Evolutionary conservation across 2,113 vertebrate genomes (phyloP), one percentile per base, ranked within the genome.

Genomic region (Cricetomys ansorgei): DNA sequence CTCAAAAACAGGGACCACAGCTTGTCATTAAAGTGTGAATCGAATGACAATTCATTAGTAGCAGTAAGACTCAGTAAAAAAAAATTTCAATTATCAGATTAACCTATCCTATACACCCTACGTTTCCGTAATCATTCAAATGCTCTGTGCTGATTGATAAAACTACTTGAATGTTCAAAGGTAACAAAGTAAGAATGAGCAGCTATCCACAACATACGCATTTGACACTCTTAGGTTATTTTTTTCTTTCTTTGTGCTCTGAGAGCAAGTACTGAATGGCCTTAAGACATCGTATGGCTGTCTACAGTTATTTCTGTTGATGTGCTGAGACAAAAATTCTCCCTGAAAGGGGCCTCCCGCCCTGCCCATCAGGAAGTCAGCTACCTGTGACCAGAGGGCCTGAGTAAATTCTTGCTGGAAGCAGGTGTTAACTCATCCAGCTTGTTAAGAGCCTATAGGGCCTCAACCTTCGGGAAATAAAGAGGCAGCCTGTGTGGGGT

Each of bases 401-500:
- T 70, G 27, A 79, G 76, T 86, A 89, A 97, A 96, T 97, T 97
- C 81, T 94, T 94, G 90, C 80, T 95, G 1, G 1, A 8, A 97
- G 89, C 97, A 97, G 97, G 96, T 98, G 97, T 96, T 96, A 96
- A 94, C 91, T 87, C 53, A 94, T n/a, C 81, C 81, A 84, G 64
- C 80, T 87, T 93, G 75, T 94, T 96, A 89, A 96, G 76, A 97
- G 85, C 95, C 95, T 89, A 12, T 53, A 94, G 91, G 94, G 95
- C 92, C 85, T 91, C 85, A 93, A 59, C 62, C 80, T 97, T 92
- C 69, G 88, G 55, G 84, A 96, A 57, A 80, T 92, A 95, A 97
- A 96, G 88, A 94, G 31, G 11, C 75, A 94, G 90, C 67, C 93
- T 97, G 97, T 95, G 97, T 97, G 97, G 92, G 97, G 92, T 97